These are phyloP conservation scores for Nephrotoma guestfalica DNA, from an alignment of 2,888 invertebrate species.

Conservation along the genomic window DNA sequence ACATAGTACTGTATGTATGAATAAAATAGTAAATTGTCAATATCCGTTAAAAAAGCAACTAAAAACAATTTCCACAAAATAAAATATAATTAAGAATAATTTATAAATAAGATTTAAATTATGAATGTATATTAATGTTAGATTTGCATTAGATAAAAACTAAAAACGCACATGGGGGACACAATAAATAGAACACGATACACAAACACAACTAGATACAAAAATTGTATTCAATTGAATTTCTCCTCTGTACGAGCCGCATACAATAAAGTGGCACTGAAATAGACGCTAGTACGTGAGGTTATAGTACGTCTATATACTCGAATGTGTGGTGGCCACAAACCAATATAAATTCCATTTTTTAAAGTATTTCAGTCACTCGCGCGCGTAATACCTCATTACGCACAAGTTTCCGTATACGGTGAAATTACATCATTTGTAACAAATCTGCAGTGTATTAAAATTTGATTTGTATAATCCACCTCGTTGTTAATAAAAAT, in stretches of 20 bases:
- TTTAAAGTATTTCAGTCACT: background rate
- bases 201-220: background rate
- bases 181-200: background rate
- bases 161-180: background rate
- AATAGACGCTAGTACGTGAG: background rate
- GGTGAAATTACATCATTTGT: background rate
- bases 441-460: background rate
- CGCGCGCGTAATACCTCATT: background rate
- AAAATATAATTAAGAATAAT: background rate
- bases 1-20: background rate
- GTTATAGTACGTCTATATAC: background rate
- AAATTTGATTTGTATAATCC: background rate
- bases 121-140: background rate
- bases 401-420: background rate
- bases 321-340: background rate
- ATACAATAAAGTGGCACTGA: background rate
- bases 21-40: background rate
- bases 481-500: background rate
- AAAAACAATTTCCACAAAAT: background rate
- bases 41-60: background rate
- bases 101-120: background rate
- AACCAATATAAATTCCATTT: background rate
- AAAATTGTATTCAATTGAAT: background rate
- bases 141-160: background rate
- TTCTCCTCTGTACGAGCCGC: background rate